phyloP scores from a whole-genome alignment of 2,888 invertebrate species.

The Patella depressa region DNA sequence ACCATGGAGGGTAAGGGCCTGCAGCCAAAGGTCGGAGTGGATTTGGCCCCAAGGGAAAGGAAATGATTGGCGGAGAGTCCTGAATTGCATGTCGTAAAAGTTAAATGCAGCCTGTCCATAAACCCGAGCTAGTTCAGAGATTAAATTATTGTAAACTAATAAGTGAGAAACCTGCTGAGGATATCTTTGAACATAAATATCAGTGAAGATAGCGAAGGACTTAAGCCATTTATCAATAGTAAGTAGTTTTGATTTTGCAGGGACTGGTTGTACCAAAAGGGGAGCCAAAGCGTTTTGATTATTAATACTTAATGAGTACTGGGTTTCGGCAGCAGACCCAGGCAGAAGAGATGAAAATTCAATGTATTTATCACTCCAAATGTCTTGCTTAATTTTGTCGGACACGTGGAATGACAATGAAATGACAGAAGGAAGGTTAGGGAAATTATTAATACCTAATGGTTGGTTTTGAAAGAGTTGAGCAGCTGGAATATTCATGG shows the following conservation, averaged over 20 bases:
- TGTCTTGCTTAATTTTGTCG: background rate
- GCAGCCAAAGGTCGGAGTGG: background rate
- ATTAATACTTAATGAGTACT: background rate
- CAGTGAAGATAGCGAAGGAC: background rate
- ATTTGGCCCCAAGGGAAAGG: background rate
- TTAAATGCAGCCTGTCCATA: background rate
- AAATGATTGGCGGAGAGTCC: background rate
- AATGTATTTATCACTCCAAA: background rate
- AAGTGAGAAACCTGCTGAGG: background rate
- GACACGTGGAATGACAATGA: background rate
- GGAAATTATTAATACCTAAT: background rate
- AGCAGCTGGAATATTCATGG: no score
- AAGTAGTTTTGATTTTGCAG: background rate
- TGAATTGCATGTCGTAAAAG: background rate
- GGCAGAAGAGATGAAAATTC: background rate
- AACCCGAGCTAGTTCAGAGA: background rate
- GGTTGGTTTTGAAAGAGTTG: no score
- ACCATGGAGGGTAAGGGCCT: no score
- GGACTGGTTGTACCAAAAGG: background rate
- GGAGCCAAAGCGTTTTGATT: background rate
- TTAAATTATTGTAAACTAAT: background rate
- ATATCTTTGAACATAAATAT: background rate
- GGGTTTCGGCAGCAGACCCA: background rate
- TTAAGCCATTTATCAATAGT: background rate
- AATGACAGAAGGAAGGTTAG: background rate